phyloP scores from a whole-genome alignment of 2,888 invertebrate species.

The Isotomurus palustris region DNA sequence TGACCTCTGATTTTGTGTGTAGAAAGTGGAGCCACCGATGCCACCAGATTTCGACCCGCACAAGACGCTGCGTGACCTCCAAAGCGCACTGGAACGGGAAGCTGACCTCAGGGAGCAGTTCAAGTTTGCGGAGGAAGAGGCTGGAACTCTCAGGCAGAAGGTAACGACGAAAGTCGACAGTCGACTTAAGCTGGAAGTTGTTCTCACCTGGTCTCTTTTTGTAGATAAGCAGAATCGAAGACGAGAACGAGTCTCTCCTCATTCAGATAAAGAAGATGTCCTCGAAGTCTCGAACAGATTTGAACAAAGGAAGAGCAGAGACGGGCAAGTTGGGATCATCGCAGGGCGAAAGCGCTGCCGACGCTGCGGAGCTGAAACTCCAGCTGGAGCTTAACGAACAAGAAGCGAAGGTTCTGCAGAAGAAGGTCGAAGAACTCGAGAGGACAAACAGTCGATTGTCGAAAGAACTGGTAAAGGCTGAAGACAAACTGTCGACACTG shows the following conservation, averaged over 20 bases:
- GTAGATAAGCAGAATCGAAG: constrained; percentile 88
- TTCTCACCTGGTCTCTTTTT: too few species aligned
- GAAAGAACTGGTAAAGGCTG: constrained; percentile 70
- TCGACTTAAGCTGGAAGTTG: too few species aligned
- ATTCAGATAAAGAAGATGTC: constrained; percentile 96
- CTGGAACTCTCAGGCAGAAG: constrained; percentile 48
- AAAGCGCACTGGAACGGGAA: constrained; percentile 88
- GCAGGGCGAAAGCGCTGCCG: constrained; percentile 66
- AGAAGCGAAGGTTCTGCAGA: constrained; percentile 75
- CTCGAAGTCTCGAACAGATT: constrained; percentile 65
- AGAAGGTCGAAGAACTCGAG: constrained; percentile 80
- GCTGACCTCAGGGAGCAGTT: constrained; percentile 89
- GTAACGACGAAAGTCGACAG: too few species aligned
- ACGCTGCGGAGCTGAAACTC: constrained; percentile 71
- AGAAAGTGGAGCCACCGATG: constrained; percentile 40
- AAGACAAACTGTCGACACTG: constrained; percentile 62
- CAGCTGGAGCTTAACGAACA: constrained; percentile 84
- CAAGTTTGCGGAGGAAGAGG: constrained; percentile 89
- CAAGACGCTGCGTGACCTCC: constrained; percentile 76
- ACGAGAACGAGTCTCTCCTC: constrained; percentile 93
- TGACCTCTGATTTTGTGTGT: background rate
- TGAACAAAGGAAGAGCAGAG: constrained; percentile 40
- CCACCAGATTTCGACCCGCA: constrained; percentile 57
- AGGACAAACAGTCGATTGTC: constrained; percentile 69
- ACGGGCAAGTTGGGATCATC: constrained; percentile 36